Conservation (phyloP, 2,113 vertebrate species). For the Cephalopholis sonnerati region DNA sequence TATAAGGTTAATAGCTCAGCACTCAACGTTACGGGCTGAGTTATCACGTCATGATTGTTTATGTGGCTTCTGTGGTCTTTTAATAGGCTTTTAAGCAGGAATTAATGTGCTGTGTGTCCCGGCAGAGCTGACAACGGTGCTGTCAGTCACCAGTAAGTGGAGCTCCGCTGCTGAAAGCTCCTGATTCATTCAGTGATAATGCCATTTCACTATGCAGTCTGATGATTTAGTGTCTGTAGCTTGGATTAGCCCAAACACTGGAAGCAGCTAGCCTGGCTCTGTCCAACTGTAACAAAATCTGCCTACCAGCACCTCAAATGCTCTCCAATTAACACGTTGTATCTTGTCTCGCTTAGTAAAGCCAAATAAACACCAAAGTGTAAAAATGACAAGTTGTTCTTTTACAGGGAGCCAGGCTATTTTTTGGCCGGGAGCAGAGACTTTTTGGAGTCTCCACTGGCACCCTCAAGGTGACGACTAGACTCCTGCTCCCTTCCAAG, state of each 20-base stretch:
- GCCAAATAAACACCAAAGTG: background rate
- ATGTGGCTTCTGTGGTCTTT: background rate
- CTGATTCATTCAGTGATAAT: background rate
- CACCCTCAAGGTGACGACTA: background rate
- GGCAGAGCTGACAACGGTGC: background rate
- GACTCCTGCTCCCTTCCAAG: background rate
- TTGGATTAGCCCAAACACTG: no score
- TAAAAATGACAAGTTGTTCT: background rate
- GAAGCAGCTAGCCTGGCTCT: no score
- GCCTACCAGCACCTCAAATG: background rate
- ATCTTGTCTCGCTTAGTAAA: background rate
- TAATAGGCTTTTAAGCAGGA: background rate
- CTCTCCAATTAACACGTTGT: background rate
- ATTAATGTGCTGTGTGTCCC: background rate
- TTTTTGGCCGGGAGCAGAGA: background rate
- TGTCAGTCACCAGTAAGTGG: slow-evolving; percentile 1
- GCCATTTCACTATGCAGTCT: no score
- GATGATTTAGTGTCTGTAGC: background rate
- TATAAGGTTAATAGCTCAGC: background rate
- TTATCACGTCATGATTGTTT: background rate
- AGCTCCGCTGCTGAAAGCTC: background rate
- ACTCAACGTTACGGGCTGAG: background rate
- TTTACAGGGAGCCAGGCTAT: background rate
- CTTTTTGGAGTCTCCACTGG: background rate
- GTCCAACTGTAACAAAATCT: background rate